A percentile compares a stretch with the other conserved stretches of the same genome.
Evolutionary conservation across 2,797 vertebrate genomes (phyloP).

Genomic region (Gymnodraco acuticeps): DNA sequence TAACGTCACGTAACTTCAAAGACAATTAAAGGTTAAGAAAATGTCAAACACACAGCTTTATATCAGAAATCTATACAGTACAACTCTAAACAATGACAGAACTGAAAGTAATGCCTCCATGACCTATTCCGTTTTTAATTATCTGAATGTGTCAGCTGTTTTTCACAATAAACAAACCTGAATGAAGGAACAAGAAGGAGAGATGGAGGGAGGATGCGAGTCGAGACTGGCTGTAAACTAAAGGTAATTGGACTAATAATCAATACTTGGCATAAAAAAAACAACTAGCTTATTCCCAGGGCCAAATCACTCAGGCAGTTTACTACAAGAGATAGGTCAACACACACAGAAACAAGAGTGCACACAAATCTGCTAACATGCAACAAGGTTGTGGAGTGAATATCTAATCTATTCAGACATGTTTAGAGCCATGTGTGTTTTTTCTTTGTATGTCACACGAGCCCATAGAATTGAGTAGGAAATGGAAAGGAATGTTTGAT

Average conservation of each 20-base stretch:
- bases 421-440: conserved; percentile 54
- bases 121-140: conserved; percentile 20
- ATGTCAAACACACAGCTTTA: not conserved
- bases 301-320: conserved; percentile 70
- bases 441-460: conserved; percentile 31
- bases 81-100: not conserved
- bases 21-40: not conserved
- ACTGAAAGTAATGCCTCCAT: not conserved
- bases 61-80: not conserved
- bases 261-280: conserved; percentile 74
- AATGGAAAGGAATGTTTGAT: conserved; percentile 71
- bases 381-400: conserved; percentile 38
- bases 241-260: conserved; percentile 77
- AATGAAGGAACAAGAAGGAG: conserved; percentile 2
- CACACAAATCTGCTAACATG: conserved; percentile 41
- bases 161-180: conserved; percentile 26
- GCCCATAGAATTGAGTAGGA: conserved; percentile 35
- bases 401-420: conserved; percentile 52
- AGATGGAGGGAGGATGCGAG: conserved; percentile 23
- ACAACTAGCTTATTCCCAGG: conserved; percentile 61
- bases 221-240: conserved; percentile 68
- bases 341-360: conserved; percentile 22
- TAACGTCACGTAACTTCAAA: not conserved
- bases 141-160: conserved; percentile 28
- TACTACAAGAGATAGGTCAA: conserved; percentile 49